Conservation (phyloP, 2,113 vertebrate genomes). For the Holacanthus passer region DNA sequence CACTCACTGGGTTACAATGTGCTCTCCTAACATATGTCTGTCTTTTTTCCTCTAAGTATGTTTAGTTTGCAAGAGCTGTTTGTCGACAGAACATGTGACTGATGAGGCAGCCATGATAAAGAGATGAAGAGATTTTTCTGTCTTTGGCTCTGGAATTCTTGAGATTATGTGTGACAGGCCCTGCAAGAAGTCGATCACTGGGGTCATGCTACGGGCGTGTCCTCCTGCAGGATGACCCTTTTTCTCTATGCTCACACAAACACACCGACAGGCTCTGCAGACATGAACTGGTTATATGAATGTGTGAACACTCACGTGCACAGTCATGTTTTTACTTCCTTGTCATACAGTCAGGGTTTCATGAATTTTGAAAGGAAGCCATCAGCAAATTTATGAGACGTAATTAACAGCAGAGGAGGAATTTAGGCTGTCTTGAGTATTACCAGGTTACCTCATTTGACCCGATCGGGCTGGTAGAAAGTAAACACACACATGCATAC, state of each 20-base stretch:
- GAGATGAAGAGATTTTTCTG: slow-evolving; percentile 30
- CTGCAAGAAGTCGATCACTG: not conserved
- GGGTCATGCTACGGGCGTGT: too few species aligned
- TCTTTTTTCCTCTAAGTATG: not conserved
- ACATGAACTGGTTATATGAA: not conserved
- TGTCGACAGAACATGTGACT: not conserved
- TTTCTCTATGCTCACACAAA: not conserved
- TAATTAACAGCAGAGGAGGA: not conserved
- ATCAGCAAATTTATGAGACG: not conserved
- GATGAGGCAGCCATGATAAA: not conserved
- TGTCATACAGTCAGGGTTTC: not conserved
- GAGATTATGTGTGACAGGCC: slow-evolving; percentile 4
- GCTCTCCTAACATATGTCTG: not conserved
- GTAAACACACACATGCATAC: not conserved
- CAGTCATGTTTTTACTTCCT: not conserved
- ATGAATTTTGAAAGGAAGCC: not conserved
- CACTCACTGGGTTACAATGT: not conserved
- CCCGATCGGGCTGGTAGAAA: not conserved
- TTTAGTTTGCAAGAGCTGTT: not conserved
- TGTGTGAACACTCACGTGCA: not conserved
- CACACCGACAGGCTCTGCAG: not conserved
- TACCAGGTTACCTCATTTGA: not conserved
- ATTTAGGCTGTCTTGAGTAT: slow-evolving; percentile 12
- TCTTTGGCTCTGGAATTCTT: slow-evolving; percentile 12
- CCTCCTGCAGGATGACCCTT: not conserved